Conservation (phyloP, 2,113 vertebrate species). For the Sorex fumeus region DNA sequence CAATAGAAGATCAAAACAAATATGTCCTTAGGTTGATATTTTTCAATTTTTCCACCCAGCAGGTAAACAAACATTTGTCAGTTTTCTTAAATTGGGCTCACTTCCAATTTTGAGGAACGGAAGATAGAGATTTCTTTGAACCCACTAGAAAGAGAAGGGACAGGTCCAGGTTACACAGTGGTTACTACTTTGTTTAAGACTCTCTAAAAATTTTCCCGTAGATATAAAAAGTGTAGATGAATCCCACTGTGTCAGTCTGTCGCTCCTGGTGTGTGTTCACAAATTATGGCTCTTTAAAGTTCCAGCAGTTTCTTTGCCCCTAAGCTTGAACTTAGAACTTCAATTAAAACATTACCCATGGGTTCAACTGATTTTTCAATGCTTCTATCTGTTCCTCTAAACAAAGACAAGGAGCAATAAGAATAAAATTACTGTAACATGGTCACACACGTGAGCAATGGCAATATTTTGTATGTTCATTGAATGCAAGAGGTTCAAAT, state of each 20-base stretch:
- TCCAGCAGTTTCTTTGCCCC: neutral
- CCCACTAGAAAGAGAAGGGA: slow-evolving; percentile 14
- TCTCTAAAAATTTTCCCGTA: neutral
- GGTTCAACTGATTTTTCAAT: neutral
- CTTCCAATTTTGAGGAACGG: slow-evolving; percentile 68
- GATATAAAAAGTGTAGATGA: neutral
- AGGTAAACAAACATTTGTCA: slow-evolving; percentile 75
- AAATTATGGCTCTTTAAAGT: neutral
- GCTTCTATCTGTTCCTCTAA: neutral
- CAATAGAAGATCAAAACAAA: slow-evolving; percentile 77
- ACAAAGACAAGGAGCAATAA: neutral
- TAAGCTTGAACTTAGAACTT: neutral
- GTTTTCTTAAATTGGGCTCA: slow-evolving; percentile 72
- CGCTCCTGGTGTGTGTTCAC: neutral
- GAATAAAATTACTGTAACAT: neutral
- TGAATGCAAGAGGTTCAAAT: neutral
- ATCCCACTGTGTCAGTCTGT: neutral
- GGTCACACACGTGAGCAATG: neutral
- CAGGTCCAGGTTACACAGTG: slow-evolving; percentile 42
- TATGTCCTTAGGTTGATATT: slow-evolving; percentile 74
- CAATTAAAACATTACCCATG: neutral
- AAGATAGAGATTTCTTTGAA: slow-evolving; percentile 75
- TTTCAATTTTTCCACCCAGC: slow-evolving; percentile 80
- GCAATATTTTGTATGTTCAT: neutral
- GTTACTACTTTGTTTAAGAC: slow-evolving; percentile 27